Evolutionary conservation across 2,113 vertebrate species (phyloP).

Genomic region (Alethe diademata): DNA sequence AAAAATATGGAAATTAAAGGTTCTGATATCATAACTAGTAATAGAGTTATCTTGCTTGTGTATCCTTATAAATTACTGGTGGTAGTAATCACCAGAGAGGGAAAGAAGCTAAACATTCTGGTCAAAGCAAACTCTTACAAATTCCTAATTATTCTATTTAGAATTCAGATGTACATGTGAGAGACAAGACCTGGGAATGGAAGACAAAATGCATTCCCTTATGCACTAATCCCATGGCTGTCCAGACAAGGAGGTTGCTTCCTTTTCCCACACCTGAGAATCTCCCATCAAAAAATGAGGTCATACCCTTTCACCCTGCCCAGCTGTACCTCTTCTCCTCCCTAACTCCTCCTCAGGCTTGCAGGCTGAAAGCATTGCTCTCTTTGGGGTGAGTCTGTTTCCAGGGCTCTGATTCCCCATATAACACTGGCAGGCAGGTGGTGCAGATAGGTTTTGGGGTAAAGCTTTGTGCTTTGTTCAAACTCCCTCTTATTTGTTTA

Average conservation of each 20-base stretch:
- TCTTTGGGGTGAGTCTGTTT: background rate
- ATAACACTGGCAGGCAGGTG: background rate
- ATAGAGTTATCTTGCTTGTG: background rate
- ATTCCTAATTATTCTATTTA: background rate
- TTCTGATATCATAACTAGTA: background rate
- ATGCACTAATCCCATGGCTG: rapidly evolving
- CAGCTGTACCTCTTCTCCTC: background rate
- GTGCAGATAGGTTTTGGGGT: background rate
- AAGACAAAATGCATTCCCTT: background rate
- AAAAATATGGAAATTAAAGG: background rate
- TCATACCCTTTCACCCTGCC: background rate
- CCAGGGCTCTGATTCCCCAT: background rate
- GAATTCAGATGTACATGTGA: background rate
- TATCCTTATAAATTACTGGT: background rate
- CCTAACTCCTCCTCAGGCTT: background rate
- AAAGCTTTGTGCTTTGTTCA: background rate
- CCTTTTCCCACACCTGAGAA: background rate
- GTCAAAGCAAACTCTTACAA: background rate
- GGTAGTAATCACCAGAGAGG: background rate
- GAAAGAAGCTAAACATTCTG: background rate
- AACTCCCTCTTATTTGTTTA: background rate
- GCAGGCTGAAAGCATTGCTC: background rate
- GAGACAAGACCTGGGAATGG: background rate
- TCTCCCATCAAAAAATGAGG: background rate
- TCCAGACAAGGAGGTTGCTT: background rate